These are phyloP conservation scores for Agrotis clavis DNA, from an alignment of 2,888 invertebrate genomes.

Conservation along the genomic window DNA sequence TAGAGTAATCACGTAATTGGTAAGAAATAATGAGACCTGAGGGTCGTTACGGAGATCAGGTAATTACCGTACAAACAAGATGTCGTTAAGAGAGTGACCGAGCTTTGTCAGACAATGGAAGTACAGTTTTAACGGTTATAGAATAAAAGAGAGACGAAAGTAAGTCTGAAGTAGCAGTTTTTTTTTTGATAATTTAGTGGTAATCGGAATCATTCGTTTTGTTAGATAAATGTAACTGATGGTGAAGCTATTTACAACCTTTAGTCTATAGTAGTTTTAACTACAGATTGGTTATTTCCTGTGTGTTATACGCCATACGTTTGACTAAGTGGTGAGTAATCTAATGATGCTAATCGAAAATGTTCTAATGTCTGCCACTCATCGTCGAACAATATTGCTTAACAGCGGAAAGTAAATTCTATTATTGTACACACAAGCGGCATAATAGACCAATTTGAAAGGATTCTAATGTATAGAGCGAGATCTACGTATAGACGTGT, in stretches of 20 bases:
- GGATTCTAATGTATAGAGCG: too few relatives aligned
- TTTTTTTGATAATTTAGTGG: neutral
- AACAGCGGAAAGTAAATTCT: neutral
- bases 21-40: constrained; percentile 54
- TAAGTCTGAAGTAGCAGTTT: constrained; percentile 10
- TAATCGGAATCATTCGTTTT: too few relatives aligned
- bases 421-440: neutral
- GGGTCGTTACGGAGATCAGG: constrained; percentile 52
- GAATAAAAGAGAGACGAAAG: constrained; percentile 18
- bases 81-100: constrained; percentile 49
- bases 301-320: neutral
- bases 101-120: constrained; percentile 32
- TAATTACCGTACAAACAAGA: constrained; percentile 54
- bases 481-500: too few relatives aligned
- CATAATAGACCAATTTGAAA: too few relatives aligned
- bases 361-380: constrained; percentile 9
- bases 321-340: constrained; percentile 6
- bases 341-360: constrained; percentile 29
- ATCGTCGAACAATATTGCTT: constrained; percentile 1
- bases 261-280: too few relatives aligned
- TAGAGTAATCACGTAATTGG: constrained; percentile 52
- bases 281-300: neutral
- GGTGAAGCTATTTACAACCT: too few relatives aligned
- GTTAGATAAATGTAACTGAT: too few relatives aligned
- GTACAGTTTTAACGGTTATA: constrained; percentile 20